phyloP scores from a whole-genome alignment of 1,140 invertebrate species.

The Archegozetes longisetosus region DNA sequence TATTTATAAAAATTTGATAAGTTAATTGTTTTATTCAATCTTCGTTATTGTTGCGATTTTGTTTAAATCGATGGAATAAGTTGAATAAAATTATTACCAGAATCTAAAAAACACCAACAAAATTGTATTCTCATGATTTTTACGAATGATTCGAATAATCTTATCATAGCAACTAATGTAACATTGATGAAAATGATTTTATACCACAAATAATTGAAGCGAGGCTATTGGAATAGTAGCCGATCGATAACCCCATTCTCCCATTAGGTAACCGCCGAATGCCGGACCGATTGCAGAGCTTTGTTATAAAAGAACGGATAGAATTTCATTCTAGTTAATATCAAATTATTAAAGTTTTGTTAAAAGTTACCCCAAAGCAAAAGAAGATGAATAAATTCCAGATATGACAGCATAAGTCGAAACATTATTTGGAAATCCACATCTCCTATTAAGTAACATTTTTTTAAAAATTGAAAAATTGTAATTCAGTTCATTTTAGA shows the following conservation, averaged over 20 bases:
- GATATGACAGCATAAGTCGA: not conserved
- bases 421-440: not conserved
- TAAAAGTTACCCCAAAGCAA: not conserved
- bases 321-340: not conserved
- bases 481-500: not conserved
- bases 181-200: not conserved
- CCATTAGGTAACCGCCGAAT: not conserved
- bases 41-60: not conserved
- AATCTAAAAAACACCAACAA: not conserved
- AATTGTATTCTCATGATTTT: not conserved
- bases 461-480: not conserved
- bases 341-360: not conserved
- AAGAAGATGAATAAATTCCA: not conserved
- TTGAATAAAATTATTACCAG: not conserved
- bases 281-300: not conserved
- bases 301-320: not conserved
- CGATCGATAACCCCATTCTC: not conserved
- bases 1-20: not conserved
- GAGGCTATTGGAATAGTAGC: not conserved
- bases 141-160: not conserved
- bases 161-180: not conserved
- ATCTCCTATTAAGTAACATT: not conserved
- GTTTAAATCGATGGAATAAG: not conserved
- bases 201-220: not conserved
- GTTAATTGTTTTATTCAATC: not conserved